Base-by-base conservation (phyloP, 2,113 vertebrate genomes). In the Scophthalmus maximus region DNA sequence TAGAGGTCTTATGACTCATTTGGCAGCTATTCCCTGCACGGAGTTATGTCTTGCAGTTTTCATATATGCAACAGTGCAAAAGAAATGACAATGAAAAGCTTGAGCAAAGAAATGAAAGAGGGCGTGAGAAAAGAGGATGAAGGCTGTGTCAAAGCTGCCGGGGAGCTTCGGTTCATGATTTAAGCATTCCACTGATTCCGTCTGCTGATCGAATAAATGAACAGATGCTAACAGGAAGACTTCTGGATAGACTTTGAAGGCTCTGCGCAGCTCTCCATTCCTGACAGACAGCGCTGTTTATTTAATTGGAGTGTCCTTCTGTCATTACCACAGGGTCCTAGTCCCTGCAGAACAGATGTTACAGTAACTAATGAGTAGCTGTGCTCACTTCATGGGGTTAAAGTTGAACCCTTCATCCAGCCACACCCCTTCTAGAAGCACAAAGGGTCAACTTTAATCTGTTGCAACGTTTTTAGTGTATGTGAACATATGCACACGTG, bases 331-430 rank as follows among this genome's bases (percentile, higher is more conserved):
- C 57, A 76, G 85, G 85, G 88, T 92, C 90, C 90, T 85, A 71
- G 59, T 81, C 83, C 71, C 79, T 52, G 65, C 81, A 58, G 73
- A 92, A 86, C 93, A 94, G 93, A 92, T 94, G 93, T 92, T 94
- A 90, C 92, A 85, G 80, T 87, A 89, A 88, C 89, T 93, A 93
- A 94, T 94, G 88, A 94, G 86, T 90, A 94, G 92, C 88, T 56
- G 67, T 81, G 61, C 72, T 89, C 58, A 63, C 60, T 93, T 93
- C 92, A 94, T 93, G 93, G 90, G 93, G 93, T 93, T 91, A 93
- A 92, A 93, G 91, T 93, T 94, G 85, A 90, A 81, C 73, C 87
- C 77, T 84, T 70, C 40, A 14, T 73, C 61, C 68, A 78, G 74
- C 57, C 78, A 72, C 86, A 74, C 83, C 88, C 79, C 62, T 58